Percentiles rank a stretch among this genome's conserved stretches.
Evolutionary conservation across 2,113 vertebrate genomes (phyloP).

Genomic region (Dendropsophus ebraccatus): DNA sequence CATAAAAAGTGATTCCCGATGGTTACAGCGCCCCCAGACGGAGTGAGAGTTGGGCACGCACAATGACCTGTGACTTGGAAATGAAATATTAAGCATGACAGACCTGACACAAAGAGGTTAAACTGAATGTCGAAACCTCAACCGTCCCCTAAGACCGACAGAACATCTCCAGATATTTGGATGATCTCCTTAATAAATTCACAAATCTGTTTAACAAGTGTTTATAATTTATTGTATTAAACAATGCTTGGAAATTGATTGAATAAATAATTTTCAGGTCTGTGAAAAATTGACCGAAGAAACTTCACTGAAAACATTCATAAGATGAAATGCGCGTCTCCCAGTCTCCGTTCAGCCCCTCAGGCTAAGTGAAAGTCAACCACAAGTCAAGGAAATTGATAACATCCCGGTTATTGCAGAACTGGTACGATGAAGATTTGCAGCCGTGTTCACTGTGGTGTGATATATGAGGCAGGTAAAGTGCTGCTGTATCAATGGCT

Average conservation of each 20-base stretch:
- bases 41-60: no score
- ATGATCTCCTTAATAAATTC: background rate
- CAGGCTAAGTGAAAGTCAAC: background rate
- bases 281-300: background rate
- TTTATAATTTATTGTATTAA: background rate
- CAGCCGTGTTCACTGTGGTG: background rate
- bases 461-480: background rate
- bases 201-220: background rate
- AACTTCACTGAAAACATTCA: constrained; percentile 11
- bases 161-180: background rate
- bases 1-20: no score
- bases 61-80: no score
- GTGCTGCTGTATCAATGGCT: no score
- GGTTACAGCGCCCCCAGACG: no score
- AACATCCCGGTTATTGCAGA: background rate
- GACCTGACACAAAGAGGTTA: background rate
- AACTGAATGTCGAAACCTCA: no score
- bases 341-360: background rate
- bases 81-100: background rate
- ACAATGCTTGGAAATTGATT: background rate
- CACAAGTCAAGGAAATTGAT: background rate
- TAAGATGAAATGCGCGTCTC: constrained; percentile 6
- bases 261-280: background rate
- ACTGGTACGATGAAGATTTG: background rate
- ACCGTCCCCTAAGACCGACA: no score